Conservation (phyloP, 2,113 vertebrate genomes). For the Numenius arquata region DNA sequence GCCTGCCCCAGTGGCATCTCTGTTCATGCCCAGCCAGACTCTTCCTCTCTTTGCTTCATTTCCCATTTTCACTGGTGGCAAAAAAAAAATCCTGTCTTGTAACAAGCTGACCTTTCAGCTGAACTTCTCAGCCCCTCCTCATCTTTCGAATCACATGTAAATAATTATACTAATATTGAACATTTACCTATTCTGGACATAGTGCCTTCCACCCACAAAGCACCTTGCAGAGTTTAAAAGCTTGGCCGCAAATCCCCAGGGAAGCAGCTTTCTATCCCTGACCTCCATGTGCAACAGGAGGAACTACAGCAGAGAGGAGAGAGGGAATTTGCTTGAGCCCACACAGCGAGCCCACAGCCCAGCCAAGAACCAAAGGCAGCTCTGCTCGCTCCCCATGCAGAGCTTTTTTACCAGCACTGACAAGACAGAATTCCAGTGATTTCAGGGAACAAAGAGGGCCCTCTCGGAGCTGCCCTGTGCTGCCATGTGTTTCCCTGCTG, state of each 20-base stretch:
- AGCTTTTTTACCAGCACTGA: not conserved
- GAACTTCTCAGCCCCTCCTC: not conserved
- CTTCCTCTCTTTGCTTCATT: not conserved
- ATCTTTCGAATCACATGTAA: not conserved
- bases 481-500: conserved; percentile 2
- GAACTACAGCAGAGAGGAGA: not conserved
- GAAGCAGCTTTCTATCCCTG: not conserved
- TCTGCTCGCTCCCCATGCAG: not conserved
- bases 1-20: not conserved
- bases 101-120: not conserved
- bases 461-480: not conserved
- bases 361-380: not conserved
- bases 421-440: not conserved
- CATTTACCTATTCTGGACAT: not conserved
- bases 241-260: not conserved
- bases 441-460: not conserved
- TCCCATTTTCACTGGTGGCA: not conserved
- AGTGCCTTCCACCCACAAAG: not conserved
- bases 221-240: not conserved
- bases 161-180: not conserved
- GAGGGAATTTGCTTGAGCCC: not conserved
- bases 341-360: not conserved
- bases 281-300: not conserved
- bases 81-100: not conserved
- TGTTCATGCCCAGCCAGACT: not conserved